Evolutionary conservation across 37 sponge, comb jelly and placozoan genomes (phyloP).

Genomic region (Petrosia ficiformis): DNA sequence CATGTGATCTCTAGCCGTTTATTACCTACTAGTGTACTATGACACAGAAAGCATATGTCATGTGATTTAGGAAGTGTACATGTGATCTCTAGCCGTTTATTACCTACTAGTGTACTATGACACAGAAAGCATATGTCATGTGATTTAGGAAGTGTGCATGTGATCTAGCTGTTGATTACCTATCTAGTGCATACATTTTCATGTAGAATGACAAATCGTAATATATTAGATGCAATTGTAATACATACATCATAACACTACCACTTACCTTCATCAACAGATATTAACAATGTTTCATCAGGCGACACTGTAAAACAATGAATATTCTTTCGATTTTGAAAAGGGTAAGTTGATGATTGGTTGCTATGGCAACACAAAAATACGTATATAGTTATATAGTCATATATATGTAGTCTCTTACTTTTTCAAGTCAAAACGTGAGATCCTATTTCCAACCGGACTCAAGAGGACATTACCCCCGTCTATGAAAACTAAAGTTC

Average conservation of each 20-base stretch:
- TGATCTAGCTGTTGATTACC: no score
- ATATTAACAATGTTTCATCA: constrained; percentile 77
- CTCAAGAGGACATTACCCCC: constrained; percentile 84
- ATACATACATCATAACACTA: no score
- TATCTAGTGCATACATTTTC: no score
- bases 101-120: no score
- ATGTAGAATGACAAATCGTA: not conserved
- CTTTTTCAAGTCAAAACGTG: constrained; percentile 95
- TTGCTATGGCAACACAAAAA: constrained; percentile 42
- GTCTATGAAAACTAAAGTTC: constrained; percentile 77
- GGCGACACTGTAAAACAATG: constrained; percentile 88
- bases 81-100: no score
- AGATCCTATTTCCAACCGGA: constrained; percentile 96
- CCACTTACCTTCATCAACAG: constrained; percentile 88
- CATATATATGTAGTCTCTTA: constrained; percentile 1
- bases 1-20: no score
- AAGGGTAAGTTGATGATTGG: constrained; percentile 89
- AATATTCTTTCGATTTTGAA: constrained; percentile 93
- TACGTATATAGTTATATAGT: not conserved
- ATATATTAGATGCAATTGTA: not conserved
- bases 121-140: no score
- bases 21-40: no score
- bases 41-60: no score
- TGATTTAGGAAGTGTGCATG: no score
- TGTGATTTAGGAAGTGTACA: no score